phyloP scores from a whole-genome alignment of 2,888 invertebrate genomes.

The Drosophila meridiana region DNA sequence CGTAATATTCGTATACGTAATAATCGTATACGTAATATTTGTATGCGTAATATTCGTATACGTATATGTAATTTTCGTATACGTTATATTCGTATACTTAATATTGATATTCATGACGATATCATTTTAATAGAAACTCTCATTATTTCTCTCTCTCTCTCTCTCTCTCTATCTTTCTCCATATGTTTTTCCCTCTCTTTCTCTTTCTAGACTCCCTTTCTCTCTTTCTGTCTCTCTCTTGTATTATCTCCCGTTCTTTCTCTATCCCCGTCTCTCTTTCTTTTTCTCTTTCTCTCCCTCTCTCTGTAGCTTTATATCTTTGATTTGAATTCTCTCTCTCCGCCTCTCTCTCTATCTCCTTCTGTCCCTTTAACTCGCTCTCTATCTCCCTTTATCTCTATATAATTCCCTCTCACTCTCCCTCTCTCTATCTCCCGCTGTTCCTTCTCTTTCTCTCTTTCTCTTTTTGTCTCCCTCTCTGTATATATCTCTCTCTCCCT shows the following conservation, averaged over 20 bases:
- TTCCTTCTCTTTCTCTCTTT: background rate
- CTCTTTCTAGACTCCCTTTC: too few relatives aligned
- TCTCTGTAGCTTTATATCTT: too few relatives aligned
- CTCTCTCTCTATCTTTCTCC: background rate
- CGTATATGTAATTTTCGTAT: too few relatives aligned
- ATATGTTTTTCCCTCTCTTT: too few relatives aligned
- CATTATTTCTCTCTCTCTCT: background rate
- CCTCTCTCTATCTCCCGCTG: background rate
- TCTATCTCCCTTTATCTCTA: background rate
- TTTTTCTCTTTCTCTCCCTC: background rate
- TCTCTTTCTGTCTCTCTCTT: background rate
- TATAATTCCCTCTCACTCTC: background rate
- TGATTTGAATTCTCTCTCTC: background rate
- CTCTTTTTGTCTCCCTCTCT: background rate
- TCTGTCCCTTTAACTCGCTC: background rate
- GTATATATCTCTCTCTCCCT: background rate
- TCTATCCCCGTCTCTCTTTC: background rate
- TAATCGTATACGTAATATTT: too few relatives aligned
- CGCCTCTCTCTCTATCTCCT: background rate
- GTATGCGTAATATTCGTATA: too few relatives aligned
- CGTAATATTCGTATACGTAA: too few relatives aligned
- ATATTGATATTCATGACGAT: too few relatives aligned
- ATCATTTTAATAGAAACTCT: too few relatives aligned
- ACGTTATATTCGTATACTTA: too few relatives aligned
- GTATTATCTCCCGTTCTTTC: background rate